Conservation (phyloP, 2,888 invertebrate genomes). For the Listrodromus nycthemerus region DNA sequence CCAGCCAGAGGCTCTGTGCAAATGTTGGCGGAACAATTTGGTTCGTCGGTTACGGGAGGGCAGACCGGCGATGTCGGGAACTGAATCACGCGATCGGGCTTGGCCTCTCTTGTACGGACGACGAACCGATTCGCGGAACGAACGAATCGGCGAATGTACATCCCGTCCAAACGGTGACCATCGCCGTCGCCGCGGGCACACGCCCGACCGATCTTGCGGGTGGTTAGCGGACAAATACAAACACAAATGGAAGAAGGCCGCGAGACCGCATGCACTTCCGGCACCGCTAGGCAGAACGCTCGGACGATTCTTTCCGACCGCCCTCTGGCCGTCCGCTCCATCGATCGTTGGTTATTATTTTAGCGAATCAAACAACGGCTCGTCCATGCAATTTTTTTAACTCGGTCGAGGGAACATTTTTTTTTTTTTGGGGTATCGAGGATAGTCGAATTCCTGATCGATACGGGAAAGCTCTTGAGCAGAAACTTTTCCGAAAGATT, state of each 20-base stretch:
- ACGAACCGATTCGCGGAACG: conserved; percentile 65
- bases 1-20: conserved; percentile 63
- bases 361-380: conserved; percentile 21
- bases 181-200: conserved; percentile 42
- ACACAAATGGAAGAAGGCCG: conserved; percentile 32
- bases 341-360: conserved; percentile 55
- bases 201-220: conserved; percentile 52
- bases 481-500: no score
- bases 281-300: conserved; percentile 60
- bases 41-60: conserved; percentile 74
- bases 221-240: conserved; percentile 51
- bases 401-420: no score
- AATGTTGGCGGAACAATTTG: conserved; percentile 78
- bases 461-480: no score
- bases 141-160: conserved; percentile 65
- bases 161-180: conserved; percentile 28
- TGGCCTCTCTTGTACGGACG: conserved; percentile 6
- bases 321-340: conserved; percentile 16
- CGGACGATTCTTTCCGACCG: conserved; percentile 61
- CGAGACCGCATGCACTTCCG: conserved; percentile 57
- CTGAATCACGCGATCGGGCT: conserved; percentile 70
- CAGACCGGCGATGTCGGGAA: conserved; percentile 22
- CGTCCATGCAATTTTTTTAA: neutral
- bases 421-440: no score
- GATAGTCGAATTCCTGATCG: no score